phyloP scores from a whole-genome alignment of 2,113 vertebrate genomes.

The Vulpes vulpes region DNA sequence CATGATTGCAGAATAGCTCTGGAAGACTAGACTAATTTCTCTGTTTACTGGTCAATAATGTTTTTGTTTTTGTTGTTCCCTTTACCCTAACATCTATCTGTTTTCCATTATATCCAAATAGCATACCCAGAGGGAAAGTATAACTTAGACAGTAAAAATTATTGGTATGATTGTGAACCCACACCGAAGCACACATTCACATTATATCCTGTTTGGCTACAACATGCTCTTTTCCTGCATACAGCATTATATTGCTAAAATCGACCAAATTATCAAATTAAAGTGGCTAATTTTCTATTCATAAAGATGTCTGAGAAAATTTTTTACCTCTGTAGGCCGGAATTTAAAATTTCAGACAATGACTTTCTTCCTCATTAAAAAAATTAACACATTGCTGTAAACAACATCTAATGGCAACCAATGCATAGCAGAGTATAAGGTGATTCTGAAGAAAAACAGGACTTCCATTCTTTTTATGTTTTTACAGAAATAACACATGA shows the following conservation, averaged over 20 bases:
- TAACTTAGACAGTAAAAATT: not conserved
- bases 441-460: not conserved
- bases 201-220: not conserved
- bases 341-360: not conserved
- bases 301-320: not conserved
- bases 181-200: not conserved
- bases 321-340: not conserved
- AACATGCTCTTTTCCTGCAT: not conserved
- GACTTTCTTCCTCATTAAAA: not conserved
- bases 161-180: not conserved
- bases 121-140: not conserved
- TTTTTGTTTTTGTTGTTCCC: not conserved
- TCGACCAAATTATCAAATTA: not conserved
- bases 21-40: not conserved
- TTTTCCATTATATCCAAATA: not conserved
- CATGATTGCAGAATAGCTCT: not conserved
- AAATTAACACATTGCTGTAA: not conserved
- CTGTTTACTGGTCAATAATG: not conserved
- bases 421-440: not conserved
- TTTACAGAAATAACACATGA: slow-evolving; percentile 17
- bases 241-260: not conserved
- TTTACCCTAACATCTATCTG: not conserved
- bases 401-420: not conserved
- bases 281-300: not conserved
- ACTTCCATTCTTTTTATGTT: not conserved